Percentiles rank a stretch among this genome's conserved stretches.
Conservation (phyloP, 2,113 vertebrate genomes). For the Gymnarchus niloticus region DNA sequence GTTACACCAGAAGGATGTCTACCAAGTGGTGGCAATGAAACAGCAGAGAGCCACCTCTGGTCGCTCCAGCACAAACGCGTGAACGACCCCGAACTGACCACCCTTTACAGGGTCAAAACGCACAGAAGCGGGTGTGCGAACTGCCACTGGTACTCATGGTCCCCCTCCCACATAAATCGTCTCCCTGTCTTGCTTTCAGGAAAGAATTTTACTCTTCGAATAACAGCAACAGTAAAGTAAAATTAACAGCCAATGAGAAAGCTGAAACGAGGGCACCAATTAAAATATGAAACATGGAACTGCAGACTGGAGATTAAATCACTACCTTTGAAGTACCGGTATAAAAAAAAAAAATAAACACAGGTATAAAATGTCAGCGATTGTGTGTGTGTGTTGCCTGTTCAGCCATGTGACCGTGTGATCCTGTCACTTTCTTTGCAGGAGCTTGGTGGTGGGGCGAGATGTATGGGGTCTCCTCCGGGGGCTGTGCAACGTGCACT, state of each 20-base stretch:
- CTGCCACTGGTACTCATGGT: background rate
- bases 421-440: background rate
- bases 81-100: background rate
- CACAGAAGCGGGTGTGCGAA: background rate
- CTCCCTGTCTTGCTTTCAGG: no score
- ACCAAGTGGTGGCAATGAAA: background rate
- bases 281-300: background rate
- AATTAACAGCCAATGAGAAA: background rate
- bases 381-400: no score
- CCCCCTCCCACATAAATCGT: no score
- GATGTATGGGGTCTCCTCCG: background rate
- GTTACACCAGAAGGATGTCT: background rate
- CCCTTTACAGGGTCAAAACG: background rate
- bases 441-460: background rate
- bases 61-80: background rate
- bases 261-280: background rate
- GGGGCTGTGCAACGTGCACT: background rate
- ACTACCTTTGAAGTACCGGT: background rate
- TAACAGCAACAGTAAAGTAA: no score
- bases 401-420: no score
- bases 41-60: background rate
- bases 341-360: background rate
- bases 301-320: background rate
- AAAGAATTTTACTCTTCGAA: no score
- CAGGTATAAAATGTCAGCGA: no score